Conservation (phyloP, 2,797 vertebrate species). For the Avahi laniger region DNA sequence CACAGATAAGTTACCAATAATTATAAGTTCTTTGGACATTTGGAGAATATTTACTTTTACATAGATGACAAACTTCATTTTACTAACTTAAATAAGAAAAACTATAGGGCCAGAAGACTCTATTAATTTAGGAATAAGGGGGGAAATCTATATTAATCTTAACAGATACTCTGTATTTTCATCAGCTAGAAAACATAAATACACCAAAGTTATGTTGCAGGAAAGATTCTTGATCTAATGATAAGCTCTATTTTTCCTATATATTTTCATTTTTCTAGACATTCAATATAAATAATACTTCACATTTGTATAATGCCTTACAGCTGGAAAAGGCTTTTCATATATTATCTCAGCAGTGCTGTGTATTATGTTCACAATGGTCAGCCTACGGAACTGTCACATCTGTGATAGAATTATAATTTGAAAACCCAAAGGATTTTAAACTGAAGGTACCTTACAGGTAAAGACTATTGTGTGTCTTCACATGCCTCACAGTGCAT, state of each 20-base stretch:
- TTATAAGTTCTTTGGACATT: background rate
- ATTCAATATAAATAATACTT: background rate
- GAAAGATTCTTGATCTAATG: background rate
- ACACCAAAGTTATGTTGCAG: background rate
- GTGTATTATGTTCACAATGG: background rate
- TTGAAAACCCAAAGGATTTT: slow-evolving; percentile 16
- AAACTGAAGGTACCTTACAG: background rate
- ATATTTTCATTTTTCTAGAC: background rate
- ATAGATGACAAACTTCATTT: background rate
- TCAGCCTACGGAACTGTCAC: background rate
- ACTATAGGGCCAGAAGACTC: background rate
- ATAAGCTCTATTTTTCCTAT: background rate
- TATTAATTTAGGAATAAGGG: background rate
- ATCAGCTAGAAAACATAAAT: slow-evolving; percentile 6
- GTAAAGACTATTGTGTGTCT: background rate
- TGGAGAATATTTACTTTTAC: slow-evolving; percentile 3
- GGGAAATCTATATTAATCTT: background rate
- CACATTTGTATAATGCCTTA: background rate
- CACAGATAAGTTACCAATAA: background rate
- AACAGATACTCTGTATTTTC: slow-evolving; percentile 14
- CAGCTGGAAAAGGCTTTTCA: background rate
- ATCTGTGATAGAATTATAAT: background rate
- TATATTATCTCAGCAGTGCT: background rate
- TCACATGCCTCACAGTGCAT: background rate
- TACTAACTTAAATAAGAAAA: slow-evolving; percentile 34